Evolutionary conservation across 2,113 vertebrate species (phyloP).

Genomic region (Poeciliopsis turrubarensis): DNA sequence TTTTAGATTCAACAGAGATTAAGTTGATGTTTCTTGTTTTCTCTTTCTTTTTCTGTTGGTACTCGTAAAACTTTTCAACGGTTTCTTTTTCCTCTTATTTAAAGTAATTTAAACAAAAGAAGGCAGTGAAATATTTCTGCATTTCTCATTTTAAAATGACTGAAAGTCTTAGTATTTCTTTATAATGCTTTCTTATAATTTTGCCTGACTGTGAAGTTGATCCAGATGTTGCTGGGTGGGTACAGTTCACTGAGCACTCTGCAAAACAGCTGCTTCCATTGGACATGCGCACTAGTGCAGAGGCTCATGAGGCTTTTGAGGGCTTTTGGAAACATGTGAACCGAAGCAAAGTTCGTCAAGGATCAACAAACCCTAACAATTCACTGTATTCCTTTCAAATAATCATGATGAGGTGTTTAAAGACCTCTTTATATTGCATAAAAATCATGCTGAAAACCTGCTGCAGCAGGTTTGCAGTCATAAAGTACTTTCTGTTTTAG

Average conservation of each 20-base stretch:
- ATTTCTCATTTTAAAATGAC: background rate
- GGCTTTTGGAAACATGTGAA: background rate
- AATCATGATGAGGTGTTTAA: background rate
- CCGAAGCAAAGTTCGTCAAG: background rate
- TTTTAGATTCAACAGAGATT: background rate
- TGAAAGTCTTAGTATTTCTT: no score
- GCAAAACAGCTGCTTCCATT: conserved; percentile 45
- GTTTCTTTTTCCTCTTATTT: background rate
- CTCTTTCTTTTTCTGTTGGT: background rate
- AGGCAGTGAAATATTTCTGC: background rate
- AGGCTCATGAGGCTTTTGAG: conserved; percentile 19
- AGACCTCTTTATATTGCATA: background rate
- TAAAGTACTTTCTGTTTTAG: background rate
- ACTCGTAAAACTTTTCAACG: background rate
- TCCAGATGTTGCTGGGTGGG: conserved; percentile 49
- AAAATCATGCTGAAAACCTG: background rate
- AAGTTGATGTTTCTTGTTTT: background rate
- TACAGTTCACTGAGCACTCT: background rate
- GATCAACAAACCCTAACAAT: no score
- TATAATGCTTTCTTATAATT: background rate
- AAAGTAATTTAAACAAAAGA: background rate
- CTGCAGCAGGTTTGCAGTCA: background rate
- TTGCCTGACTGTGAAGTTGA: background rate
- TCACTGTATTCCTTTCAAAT: background rate
- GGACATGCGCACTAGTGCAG: conserved; percentile 44